Evolutionary conservation across 2,797 vertebrate species (phyloP), one percentile per base, ranked within the genome.

Genomic region (Simalia tracyae): DNA sequence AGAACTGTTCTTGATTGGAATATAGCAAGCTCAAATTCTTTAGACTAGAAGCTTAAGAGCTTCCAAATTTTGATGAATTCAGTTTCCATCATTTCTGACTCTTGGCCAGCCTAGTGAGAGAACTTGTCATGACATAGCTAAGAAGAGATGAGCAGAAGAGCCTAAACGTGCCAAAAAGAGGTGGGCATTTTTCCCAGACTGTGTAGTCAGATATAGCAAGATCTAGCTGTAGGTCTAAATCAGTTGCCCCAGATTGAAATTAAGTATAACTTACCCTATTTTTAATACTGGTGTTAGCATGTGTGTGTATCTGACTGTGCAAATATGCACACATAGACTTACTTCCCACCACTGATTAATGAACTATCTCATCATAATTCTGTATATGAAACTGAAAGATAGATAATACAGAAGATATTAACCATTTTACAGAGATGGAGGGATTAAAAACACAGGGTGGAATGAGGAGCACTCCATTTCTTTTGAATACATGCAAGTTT

Each of bases 401-500:
- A 92, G 84, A 85, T 88, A 90, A 90, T 84, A 64, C 81, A 59
- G 24, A 90, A 84, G 42, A 46, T 46, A 86, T 90, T 90, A 87
- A 61, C 68, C 50, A 11, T 81, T 86, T 90, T 84, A 42, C 28
- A 64, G 66, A 89, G 68, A 66, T 19, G 10, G 85, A 84, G 89
- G 86, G 89, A 92, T 92, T 88, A 92, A 90, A 31, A 22, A 90
- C 22, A 84, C 15, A 24, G 42, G 28, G 50, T 3, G 4, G 90
- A 93, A 95, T 91, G 42, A 46, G 76, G 93, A 93, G 93, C 36
- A 31, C 54, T 91, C 59, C 46, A 91, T 93, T 6, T 86, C 46
- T 61, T 90, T 95, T 96, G 95, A 96, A 95, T 96, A 81, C 84
- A 93, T 90, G 89, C 93, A 94, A 91, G 94, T 95, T 91, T 95